A percentile compares a stretch with the other conserved stretches of the same genome.
Evolutionary conservation across 2,113 vertebrate species (phyloP).

Genomic region (Oreotrochilus melanogaster): DNA sequence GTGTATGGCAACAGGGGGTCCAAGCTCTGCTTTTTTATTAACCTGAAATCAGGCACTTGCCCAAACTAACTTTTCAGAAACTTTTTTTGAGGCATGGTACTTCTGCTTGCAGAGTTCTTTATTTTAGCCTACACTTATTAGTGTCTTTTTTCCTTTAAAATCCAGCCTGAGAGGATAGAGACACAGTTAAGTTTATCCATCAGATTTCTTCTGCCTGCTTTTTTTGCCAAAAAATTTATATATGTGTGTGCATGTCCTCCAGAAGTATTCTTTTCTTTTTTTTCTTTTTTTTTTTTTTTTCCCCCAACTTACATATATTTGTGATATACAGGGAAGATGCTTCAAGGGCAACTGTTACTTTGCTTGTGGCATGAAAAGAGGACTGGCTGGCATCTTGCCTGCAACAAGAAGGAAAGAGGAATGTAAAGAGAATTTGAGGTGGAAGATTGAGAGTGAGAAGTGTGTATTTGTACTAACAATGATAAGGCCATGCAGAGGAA

Average conservation of each 20-base stretch:
- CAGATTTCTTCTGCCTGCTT: not conserved
- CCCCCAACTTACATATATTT: not conserved
- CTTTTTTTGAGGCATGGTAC: not conserved
- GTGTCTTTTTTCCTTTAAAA: not conserved
- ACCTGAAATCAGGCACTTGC: not conserved
- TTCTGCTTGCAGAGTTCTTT: not conserved
- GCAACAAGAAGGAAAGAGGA: not conserved
- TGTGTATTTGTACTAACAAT: not conserved
- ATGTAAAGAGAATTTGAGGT: not conserved
- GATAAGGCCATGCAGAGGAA: not conserved
- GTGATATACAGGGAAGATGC: not conserved
- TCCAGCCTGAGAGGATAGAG: no score
- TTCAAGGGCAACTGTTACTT: not conserved
- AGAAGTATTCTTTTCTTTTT: not conserved
- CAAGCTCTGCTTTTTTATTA: not conserved
- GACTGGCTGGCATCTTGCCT: not conserved
- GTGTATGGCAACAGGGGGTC: not conserved
- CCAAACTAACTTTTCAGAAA: not conserved
- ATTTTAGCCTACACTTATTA: not conserved
- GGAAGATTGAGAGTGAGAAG: not conserved
- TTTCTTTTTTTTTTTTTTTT: no score
- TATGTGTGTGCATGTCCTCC: not conserved
- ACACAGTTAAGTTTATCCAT: not conserved
- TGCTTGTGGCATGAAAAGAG: not conserved
- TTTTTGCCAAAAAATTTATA: not conserved